Base-by-base conservation (phyloP, 2,888 invertebrate genomes). In the Drosophila nigricruria region DNA sequence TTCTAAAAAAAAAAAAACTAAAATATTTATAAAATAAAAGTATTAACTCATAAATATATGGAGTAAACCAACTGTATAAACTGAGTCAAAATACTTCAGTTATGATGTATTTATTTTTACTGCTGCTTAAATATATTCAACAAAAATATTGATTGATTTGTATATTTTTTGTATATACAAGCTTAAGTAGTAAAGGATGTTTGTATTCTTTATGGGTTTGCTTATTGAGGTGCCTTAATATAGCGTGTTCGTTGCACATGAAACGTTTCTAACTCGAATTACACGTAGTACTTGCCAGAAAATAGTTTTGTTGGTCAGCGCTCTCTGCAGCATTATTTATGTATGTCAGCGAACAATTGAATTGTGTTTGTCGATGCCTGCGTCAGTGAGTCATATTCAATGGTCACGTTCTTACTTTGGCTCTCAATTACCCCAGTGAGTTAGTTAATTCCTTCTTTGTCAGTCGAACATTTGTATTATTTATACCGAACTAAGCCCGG, bases 261-360 rank as follows among this genome's bases (percentile, higher is more conserved):
- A 56, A 58, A 38, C 50, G 32, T 34, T 60, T 65, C 30, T 32
- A 36, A 23, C 12, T 45, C 23, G 18, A 69, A 34, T 43, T 58
- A 52, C 54, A 59, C 45, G 42, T 38, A 43, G 23, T 38, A 52
- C n/a, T 30, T 63, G 38, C 57, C 54, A 20, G 32, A 14, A 65
- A 50, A 57, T 60, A 50, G 43, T 61, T 34, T 25, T 30, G n/a
- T 42, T 58, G 25, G 40, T 34, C 64, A 45, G 30, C 30, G 54
- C 40, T 27, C 30, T n/a, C 40, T 65, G 52, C 57, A 76, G 49
- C 54, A 76, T 79, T 70, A 76, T 66, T 66, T 69, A 78, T 72
- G 47, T 68, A 59, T 67, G 61, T 56, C 58, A 62, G 60, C 68
- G 62, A 52, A 65, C 70, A 72, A 67, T 79, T 67, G 49, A 76